Evolutionary conservation across 2,888 invertebrate genomes (phyloP).

Genomic region (Tiliacea aurago): DNA sequence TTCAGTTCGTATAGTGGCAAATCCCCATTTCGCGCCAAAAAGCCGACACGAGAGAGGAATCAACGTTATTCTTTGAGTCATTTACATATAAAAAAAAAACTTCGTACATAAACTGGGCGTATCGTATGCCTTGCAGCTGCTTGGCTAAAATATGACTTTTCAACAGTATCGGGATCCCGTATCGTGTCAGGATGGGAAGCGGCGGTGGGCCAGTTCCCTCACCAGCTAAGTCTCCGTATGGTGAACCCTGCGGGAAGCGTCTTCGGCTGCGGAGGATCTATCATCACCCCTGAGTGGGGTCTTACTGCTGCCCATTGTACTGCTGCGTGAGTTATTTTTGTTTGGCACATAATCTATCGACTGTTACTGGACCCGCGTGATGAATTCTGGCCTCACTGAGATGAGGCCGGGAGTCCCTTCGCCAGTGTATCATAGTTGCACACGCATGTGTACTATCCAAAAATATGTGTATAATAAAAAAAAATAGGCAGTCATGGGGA

Average conservation of each 20-base stretch:
- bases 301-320: conserved; percentile 76
- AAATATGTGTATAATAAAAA: not conserved
- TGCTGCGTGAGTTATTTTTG: conserved; percentile 60
- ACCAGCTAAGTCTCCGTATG: conserved; percentile 81
- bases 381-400: not conserved
- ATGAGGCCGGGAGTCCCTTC: not conserved
- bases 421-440: not conserved
- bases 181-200: conserved; percentile 84
- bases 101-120: not conserved
- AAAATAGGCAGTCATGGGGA: no score
- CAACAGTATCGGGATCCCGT: conserved; percentile 45
- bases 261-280: conserved; percentile 77
- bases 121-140: not conserved
- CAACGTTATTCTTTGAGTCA: not conserved
- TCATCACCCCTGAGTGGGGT: conserved; percentile 78
- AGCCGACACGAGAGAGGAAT: no score
- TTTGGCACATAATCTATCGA: not conserved
- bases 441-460: not conserved
- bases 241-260: conserved; percentile 72
- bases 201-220: conserved; percentile 77
- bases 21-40: no score
- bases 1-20: no score
- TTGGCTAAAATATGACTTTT: not conserved
- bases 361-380: no score
- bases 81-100: not conserved